phyloP scores from a whole-genome alignment of 2,888 invertebrate genomes.

The Galerucella calmariensis region DNA sequence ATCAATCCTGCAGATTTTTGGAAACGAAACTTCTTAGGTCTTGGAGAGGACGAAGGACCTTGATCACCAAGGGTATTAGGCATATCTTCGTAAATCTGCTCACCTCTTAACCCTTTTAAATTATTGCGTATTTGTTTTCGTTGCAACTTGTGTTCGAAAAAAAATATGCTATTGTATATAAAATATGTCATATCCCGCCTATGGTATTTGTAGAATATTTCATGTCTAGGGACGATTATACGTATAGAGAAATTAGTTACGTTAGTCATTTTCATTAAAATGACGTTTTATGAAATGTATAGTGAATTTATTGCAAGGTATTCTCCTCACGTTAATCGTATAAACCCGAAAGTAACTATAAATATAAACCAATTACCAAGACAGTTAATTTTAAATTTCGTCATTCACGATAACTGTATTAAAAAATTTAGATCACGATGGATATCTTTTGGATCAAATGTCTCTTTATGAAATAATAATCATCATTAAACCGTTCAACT shows the following conservation, averaged over 20 bases:
- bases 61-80: too few relatives aligned
- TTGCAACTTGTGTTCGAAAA: too few relatives aligned
- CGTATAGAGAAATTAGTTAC: constrained; percentile 40
- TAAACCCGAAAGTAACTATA: not conserved
- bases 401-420: not conserved
- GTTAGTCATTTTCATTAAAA: constrained; percentile 44
- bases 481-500: too few relatives aligned
- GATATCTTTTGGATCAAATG: too few relatives aligned
- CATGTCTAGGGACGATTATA: constrained; percentile 35
- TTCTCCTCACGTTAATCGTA: constrained; percentile 16
- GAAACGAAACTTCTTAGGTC: too few relatives aligned
- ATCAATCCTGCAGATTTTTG: too few relatives aligned
- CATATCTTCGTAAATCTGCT: too few relatives aligned
- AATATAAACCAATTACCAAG: not conserved
- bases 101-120: too few relatives aligned
- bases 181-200: constrained; percentile 4
- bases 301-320: constrained; percentile 19
- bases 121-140: too few relatives aligned
- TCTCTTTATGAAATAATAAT: too few relatives aligned
- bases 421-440: too few relatives aligned
- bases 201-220: constrained; percentile 18
- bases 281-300: constrained; percentile 36
- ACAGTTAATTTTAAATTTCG: not conserved
- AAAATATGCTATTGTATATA: not conserved
- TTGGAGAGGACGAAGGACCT: too few relatives aligned